Percentiles rank a stretch among this genome's conserved stretches.
These are phyloP conservation scores for Diadumene lineata DNA, from an alignment of 92 coral and sea anemone genomes.

Conservation along the genomic window DNA sequence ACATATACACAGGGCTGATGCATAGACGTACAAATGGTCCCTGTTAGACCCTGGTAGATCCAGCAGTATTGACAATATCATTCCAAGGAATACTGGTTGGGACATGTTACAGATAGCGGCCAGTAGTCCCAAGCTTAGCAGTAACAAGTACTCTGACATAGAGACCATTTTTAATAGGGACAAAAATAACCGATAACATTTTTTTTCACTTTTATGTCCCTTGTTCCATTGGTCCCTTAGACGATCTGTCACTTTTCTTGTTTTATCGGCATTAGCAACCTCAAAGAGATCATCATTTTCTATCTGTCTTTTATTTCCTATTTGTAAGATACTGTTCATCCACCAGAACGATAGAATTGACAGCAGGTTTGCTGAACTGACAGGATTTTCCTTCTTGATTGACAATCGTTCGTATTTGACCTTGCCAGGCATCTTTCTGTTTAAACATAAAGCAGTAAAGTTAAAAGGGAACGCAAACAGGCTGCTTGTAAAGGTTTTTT, in stretches of 20 bases:
- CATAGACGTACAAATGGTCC: constrained; percentile 48
- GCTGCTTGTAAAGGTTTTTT: too few relatives aligned
- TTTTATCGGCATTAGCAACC: constrained; percentile 40
- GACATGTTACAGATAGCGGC: constrained; percentile 46
- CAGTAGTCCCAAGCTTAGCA: constrained; percentile 22
- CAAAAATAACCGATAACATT: constrained; percentile 34
- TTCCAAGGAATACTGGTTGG: constrained; percentile 53
- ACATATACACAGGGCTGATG: constrained; percentile 45
- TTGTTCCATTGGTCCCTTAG: constrained; percentile 40
- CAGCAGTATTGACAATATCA: constrained; percentile 34
- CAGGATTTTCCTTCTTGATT: constrained; percentile 42
- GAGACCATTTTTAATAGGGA: constrained; percentile 46
- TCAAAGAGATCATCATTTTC: constrained; percentile 55
- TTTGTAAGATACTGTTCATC: constrained; percentile 40
- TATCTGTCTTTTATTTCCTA: constrained; percentile 50
- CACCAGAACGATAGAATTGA: constrained; percentile 54
- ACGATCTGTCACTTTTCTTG: constrained; percentile 20
- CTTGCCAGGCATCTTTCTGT: constrained; percentile 10
- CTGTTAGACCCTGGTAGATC: constrained; percentile 28
- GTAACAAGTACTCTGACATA: constrained; percentile 24
- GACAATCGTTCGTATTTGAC: constrained; percentile 27
- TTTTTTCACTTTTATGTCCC: not conserved
- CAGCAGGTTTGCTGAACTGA: constrained; percentile 35
- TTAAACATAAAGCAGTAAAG: not conserved
- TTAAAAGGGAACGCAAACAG: too few relatives aligned